Evolutionary conservation across 2,113 vertebrate genomes (phyloP).

Genomic region (Ailuropoda melanoleuca): DNA sequence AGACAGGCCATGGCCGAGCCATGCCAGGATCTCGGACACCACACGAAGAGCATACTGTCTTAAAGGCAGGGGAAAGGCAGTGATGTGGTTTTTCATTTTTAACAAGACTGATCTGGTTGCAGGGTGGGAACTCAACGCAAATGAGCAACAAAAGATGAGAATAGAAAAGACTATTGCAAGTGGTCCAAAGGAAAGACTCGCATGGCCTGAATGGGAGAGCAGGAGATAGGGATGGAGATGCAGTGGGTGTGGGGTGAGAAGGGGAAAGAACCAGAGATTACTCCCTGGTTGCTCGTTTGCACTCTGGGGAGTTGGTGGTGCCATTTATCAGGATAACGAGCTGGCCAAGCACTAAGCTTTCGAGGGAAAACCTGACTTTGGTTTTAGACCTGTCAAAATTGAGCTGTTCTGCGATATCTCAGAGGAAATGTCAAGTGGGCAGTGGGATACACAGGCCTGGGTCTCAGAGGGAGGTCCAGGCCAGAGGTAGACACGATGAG

Average conservation of each 20-base stretch:
- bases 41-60: fast-evolving
- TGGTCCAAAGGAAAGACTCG: not conserved
- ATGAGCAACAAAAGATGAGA: not conserved
- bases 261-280: not conserved
- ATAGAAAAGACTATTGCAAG: fast-evolving
- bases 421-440: not conserved
- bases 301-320: not conserved
- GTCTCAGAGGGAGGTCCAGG: not conserved
- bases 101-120: not conserved
- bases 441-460: not conserved
- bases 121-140: not conserved
- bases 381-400: not conserved
- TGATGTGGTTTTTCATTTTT: not conserved
- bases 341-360: not conserved
- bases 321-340: not conserved
- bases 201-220: not conserved
- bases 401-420: not conserved
- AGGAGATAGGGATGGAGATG: fast-evolving
- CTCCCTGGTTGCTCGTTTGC: not conserved
- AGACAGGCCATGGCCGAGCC: not conserved
- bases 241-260: not conserved
- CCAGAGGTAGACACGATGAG: not conserved
- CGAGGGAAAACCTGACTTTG: not conserved
- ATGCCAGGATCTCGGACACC: no score
- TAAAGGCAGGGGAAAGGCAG: not conserved